A percentile compares a stretch with the other conserved stretches of the same genome.
Conservation (phyloP, 2,797 vertebrate species). For the Coranthus polyacanthus region DNA sequence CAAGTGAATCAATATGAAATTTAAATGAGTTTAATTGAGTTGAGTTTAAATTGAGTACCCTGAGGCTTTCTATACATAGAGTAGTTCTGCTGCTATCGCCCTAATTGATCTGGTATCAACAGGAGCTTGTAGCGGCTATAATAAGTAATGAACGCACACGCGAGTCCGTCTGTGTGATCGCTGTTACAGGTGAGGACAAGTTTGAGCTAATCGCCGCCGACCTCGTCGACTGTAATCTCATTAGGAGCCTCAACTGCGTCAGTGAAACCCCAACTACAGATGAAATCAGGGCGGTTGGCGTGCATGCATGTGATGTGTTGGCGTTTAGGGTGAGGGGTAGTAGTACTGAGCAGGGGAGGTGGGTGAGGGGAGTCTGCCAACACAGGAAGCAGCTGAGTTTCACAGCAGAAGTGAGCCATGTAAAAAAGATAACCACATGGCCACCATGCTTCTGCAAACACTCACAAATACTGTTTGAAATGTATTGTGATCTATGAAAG, state of each 20-base stretch:
- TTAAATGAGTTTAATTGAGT: too few relatives aligned
- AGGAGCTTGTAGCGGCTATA: too few relatives aligned
- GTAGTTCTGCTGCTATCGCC: too few relatives aligned
- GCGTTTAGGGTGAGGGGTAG: conserved; percentile 1
- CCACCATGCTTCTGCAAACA: too few relatives aligned
- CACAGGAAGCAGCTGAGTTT: conserved; percentile 80
- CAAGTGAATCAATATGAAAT: too few relatives aligned
- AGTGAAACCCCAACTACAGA: neutral
- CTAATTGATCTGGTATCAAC: too few relatives aligned
- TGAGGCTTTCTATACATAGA: too few relatives aligned
- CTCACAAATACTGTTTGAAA: too few relatives aligned
- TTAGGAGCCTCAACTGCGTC: neutral
- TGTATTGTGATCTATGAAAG: too few relatives aligned
- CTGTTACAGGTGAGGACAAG: neutral
- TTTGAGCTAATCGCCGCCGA: neutral
- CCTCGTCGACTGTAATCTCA: neutral
- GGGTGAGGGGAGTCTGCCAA: neutral
- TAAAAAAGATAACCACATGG: conserved; percentile 1
- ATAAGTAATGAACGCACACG: too few relatives aligned
- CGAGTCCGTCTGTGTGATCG: neutral
- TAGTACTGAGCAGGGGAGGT: neutral
- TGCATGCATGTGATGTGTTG: conserved; percentile 1
- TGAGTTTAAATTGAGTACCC: too few relatives aligned
- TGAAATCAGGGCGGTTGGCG: neutral
- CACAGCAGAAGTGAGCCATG: conserved; percentile 79